Evolutionary conservation across 92 coral and sea anemone species (phyloP), one percentile per base, ranked within the genome.

Genomic region (Umimayanthus chanpuru): DNA sequence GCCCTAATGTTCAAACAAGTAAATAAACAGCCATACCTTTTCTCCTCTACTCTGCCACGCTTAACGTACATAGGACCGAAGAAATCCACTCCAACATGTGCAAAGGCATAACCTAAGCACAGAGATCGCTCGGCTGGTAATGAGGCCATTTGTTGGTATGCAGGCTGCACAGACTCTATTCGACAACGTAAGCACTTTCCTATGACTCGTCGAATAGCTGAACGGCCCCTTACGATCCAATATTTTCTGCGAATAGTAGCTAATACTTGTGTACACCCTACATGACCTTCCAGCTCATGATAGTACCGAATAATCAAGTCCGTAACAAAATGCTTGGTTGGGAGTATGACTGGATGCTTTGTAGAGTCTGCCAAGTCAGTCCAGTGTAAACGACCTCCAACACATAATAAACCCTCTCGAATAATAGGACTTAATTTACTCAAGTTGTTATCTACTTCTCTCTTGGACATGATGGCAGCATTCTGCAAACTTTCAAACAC

Each of bases 31-130:
- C 72, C 72, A 0, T 66, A 66, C 1, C 72, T 4, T 2, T 4
- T 66, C 11, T 66, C 72, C 20, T 66, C 72, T 0, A 5, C 6
- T 4, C 81, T 58, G 28, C 81, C 88, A 72, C 81, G 75, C 32
- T 85, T 85, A 15, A 85, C 81, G 11, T 72, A 71, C 26, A 85
- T 47, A 68, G 88, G 81, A 20, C 88, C 88, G 11, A 85, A 85
- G 10, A 47, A 85, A 56, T 85, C 88, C 4, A 85, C 64, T 6
- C 88, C 81, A 0, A 66, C 77, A n/a, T 85, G 41, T 28, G 88
- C 64, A 49, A 85, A 85, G 0, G 88, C 80, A 15, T 73, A 10
- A n/a, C 74, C 77, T 21, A 15, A 16, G 21, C 49, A 70, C 2
- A 14, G 9, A 2, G 64, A 73, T 2, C 88, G 73, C 38, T 85